Conservation (phyloP, 2,113 vertebrate genomes). For the Synchiropus splendidus region DNA sequence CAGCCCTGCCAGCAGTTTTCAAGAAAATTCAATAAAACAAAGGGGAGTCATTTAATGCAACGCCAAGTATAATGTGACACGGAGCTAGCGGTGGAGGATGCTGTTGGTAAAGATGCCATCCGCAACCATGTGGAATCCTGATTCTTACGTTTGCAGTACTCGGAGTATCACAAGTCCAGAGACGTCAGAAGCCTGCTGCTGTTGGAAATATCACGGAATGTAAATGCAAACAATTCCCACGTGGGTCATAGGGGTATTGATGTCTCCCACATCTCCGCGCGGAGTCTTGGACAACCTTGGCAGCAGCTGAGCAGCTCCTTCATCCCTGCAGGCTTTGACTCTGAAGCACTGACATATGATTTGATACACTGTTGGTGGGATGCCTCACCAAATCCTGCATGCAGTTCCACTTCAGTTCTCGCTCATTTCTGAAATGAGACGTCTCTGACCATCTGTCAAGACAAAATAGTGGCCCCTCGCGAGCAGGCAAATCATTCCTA, state of each 20-base stretch:
- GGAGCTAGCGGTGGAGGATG: no score
- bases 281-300: slow-evolving; percentile 14
- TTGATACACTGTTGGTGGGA: slow-evolving; percentile 18
- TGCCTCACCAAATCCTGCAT: slow-evolving; percentile 19
- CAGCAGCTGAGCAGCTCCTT: slow-evolving; percentile 1
- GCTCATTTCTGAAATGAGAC: slow-evolving; percentile 36
- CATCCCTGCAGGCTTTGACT: slow-evolving; percentile 14
- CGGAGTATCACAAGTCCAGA: no score
- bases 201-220: no score
- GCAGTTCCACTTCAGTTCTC: slow-evolving; percentile 23
- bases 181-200: no score
- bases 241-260: slow-evolving; percentile 7
- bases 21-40: no score
- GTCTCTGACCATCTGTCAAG: slow-evolving; percentile 44
- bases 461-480: slow-evolving; percentile 20
- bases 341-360: slow-evolving; percentile 17
- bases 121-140: no score
- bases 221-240: no score
- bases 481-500: slow-evolving; percentile 40
- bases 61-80: no score
- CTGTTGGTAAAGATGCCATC: no score
- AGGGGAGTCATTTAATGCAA: no score
- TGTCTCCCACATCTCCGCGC: slow-evolving; percentile 6
- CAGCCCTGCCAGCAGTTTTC: no score
- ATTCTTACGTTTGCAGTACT: no score